Evolutionary conservation across 2,888 invertebrate genomes (phyloP).

Genomic region (Carpatolechia fugitivella): DNA sequence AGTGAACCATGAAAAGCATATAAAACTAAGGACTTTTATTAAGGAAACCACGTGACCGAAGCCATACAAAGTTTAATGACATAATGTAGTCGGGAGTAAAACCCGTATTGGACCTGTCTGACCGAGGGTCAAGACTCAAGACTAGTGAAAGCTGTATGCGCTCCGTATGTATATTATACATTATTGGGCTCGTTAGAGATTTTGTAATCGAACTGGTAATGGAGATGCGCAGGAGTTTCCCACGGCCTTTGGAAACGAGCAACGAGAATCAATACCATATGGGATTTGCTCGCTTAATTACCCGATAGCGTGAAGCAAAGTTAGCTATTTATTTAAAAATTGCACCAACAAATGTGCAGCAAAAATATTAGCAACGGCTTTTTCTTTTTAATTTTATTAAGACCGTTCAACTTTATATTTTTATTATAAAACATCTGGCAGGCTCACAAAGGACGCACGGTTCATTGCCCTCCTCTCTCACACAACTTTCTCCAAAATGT

Average conservation of each 20-base stretch:
- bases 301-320: too few relatives aligned
- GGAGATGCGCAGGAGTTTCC: slow-evolving; percentile 1
- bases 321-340: too few relatives aligned
- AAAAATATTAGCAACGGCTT: too few relatives aligned
- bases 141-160: neutral
- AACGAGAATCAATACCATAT: too few relatives aligned
- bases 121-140: neutral
- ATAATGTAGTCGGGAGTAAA: neutral
- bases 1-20: too few relatives aligned
- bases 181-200: neutral
- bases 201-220: neutral
- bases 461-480: neutral
- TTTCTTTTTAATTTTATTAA: neutral
- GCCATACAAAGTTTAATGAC: neutral
- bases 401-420: neutral
- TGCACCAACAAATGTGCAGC: too few relatives aligned
- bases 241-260: neutral
- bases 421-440: neutral
- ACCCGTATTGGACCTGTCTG: neutral
- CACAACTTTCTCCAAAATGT: neutral
- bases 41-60: too few relatives aligned
- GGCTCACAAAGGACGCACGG: neutral
- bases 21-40: too few relatives aligned
- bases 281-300: too few relatives aligned
- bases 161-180: neutral